These are phyloP conservation scores for Epinotia bilunana DNA, from an alignment of 2,888 invertebrate species.

Conservation along the genomic window DNA sequence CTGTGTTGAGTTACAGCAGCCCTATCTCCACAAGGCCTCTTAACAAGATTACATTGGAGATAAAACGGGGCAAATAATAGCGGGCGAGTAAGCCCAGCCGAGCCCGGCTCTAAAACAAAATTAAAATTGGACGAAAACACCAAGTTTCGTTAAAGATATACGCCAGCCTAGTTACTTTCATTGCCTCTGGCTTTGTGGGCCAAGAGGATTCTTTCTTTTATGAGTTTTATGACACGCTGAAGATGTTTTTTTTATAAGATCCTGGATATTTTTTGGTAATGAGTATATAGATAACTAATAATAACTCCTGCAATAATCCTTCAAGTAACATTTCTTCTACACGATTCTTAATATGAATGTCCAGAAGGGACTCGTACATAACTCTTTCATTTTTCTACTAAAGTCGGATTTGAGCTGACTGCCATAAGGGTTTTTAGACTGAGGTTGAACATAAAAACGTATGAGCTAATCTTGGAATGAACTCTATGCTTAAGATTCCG, in stretches of 20 bases:
- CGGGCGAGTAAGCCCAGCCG: conserved; percentile 70
- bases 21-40: conserved; percentile 64
- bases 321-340: too few relatives aligned
- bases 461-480: too few relatives aligned
- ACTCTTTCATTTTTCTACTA: too few relatives aligned
- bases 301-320: too few relatives aligned
- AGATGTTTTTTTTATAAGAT: conserved; percentile 7
- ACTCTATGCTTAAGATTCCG: too few relatives aligned
- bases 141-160: conserved; percentile 41
- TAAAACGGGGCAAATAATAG: conserved; percentile 82
- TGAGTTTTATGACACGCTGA: conserved; percentile 22
- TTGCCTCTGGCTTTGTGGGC: conserved; percentile 45
- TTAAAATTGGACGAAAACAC: conserved; percentile 70
- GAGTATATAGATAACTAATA: not conserved
- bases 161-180: conserved; percentile 43
- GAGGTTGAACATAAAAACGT: too few relatives aligned
- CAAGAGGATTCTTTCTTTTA: conserved; percentile 32
- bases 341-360: too few relatives aligned
- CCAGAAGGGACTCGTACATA: too few relatives aligned
- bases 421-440: too few relatives aligned
- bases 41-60: conserved; percentile 84
- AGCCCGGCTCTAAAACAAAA: conserved; percentile 73
- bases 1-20: conserved; percentile 22
- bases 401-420: too few relatives aligned
- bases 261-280: not conserved